Conservation (phyloP, 2,113 vertebrate species). For the Willisornis vidua region DNA sequence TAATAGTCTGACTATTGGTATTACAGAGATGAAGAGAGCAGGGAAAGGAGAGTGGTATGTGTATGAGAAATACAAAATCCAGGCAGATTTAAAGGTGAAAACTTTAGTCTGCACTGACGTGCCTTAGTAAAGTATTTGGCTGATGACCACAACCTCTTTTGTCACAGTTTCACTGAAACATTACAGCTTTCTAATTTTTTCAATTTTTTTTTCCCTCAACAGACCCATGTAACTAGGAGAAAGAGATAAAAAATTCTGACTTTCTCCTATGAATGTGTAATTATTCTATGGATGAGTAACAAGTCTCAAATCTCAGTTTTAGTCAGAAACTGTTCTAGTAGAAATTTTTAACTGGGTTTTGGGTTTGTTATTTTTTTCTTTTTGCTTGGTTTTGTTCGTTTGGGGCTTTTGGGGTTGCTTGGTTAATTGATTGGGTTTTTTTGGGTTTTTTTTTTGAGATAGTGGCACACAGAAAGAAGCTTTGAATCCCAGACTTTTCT, state of each 20-base stretch:
- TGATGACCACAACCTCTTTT: background rate
- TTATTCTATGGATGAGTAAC: background rate
- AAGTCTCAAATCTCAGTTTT: background rate
- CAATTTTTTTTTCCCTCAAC: background rate
- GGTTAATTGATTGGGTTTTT: background rate
- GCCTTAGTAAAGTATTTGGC: background rate
- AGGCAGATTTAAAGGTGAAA: background rate
- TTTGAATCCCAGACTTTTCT: background rate
- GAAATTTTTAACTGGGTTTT: background rate
- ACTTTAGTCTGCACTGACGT: background rate
- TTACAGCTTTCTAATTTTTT: background rate
- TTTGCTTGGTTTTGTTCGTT: too few species aligned
- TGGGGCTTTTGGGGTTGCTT: too few species aligned
- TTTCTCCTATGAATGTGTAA: background rate
- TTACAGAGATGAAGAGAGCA: background rate
- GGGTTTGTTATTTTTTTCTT: background rate
- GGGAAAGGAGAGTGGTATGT: background rate
- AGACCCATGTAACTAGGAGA: background rate
- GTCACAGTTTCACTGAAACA: background rate
- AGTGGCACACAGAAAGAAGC: background rate
- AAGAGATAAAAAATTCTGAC: background rate
- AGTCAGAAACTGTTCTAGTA: background rate
- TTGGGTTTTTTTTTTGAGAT: background rate
- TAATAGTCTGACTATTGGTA: background rate
- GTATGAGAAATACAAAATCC: background rate